Evolutionary conservation across 1,140 invertebrate species (phyloP), one percentile per base, ranked within the genome.

Genomic region (Coelopa frigida): DNA sequence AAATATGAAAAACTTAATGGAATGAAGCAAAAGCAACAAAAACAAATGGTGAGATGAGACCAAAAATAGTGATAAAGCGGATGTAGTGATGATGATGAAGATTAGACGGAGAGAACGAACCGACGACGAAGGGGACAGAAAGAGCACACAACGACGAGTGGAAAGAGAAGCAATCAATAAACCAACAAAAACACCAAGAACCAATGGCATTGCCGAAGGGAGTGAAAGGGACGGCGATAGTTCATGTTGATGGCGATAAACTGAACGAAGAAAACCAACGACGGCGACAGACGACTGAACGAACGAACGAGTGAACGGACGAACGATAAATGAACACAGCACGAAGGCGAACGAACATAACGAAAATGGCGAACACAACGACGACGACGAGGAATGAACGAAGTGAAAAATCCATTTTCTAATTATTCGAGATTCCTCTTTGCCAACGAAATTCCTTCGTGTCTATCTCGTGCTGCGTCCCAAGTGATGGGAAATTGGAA

Each of bases 361-460:
- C 43, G 43, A 38, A 62, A 61, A 61, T 61, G 59, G 59, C 59
- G 59, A 61, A 61, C 58, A 61, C 57, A 57, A 61, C 58, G 57
- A 59, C 55, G 51, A 49, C 51, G 48, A 48, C 58, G 58, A 60
- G 58, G 56, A 62, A 61, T 59, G 60, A 63, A 57, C 57, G 58
- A 39, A 54, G 55, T 58, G 56, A 63, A 63, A 63, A 63, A 63
- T 60, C 59, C 62, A 63, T 63, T 63, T 48, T 48, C 46, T 48
- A 48, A 61, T 60, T 62, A 58, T 62, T 62, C 61, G 54, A 60
- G 60, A 63, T 63, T 63, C 58, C 60, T 52, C 63, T 64, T 64
- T 64, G 55, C 57, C 61, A 58, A 49, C 56, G 51, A 64, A 62
- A 56, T 61, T 63, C 59, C 58, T 54, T 50, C 55, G 53, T 53